Evolutionary conservation across 2,888 invertebrate species (phyloP).

Genomic region (Diloba caeruleocephala): DNA sequence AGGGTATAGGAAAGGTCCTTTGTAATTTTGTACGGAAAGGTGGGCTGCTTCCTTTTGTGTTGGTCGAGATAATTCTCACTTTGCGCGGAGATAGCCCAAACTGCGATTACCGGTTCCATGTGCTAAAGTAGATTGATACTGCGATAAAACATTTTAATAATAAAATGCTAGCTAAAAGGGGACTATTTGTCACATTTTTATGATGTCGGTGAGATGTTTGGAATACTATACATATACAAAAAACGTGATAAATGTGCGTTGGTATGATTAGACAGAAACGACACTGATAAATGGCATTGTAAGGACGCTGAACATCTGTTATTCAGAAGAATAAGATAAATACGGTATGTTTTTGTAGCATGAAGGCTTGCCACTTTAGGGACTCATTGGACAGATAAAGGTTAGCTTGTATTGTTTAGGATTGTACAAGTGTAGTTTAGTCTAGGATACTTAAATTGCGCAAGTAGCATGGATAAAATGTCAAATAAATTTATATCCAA

Average conservation of each 20-base stretch:
- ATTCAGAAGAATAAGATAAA: slow-evolving; percentile 79
- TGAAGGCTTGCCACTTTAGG: slow-evolving; percentile 57
- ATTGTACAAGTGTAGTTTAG: slow-evolving; percentile 17
- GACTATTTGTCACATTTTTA: slow-evolving; percentile 40
- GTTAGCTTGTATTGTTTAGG: slow-evolving; percentile 42
- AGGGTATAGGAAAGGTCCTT: slow-evolving; percentile 23
- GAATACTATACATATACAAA: slow-evolving; percentile 59
- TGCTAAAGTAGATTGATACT: slow-evolving; percentile 7
- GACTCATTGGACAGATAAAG: slow-evolving; percentile 56
- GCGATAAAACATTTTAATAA: slow-evolving; percentile 18
- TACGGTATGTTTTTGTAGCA: slow-evolving; percentile 68
- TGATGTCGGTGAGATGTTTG: slow-evolving; percentile 41
- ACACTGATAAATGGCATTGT: slow-evolving; percentile 76
- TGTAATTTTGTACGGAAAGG: slow-evolving; percentile 39
- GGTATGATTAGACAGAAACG: slow-evolving; percentile 77
- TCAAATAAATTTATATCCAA: too few species aligned
- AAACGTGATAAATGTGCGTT: slow-evolving; percentile 74
- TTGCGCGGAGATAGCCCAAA: slow-evolving; percentile 15
- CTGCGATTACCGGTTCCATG: slow-evolving; percentile 12
- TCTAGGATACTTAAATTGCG: too few species aligned
- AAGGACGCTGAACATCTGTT: slow-evolving; percentile 75
- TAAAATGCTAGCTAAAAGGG: slow-evolving; percentile 29
- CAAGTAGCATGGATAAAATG: too few species aligned
- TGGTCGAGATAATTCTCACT: slow-evolving; percentile 23
- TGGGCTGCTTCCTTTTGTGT: slow-evolving; percentile 36